phyloP scores from a whole-genome alignment of 2,888 invertebrate species.

The Entomobrya proxima region DNA sequence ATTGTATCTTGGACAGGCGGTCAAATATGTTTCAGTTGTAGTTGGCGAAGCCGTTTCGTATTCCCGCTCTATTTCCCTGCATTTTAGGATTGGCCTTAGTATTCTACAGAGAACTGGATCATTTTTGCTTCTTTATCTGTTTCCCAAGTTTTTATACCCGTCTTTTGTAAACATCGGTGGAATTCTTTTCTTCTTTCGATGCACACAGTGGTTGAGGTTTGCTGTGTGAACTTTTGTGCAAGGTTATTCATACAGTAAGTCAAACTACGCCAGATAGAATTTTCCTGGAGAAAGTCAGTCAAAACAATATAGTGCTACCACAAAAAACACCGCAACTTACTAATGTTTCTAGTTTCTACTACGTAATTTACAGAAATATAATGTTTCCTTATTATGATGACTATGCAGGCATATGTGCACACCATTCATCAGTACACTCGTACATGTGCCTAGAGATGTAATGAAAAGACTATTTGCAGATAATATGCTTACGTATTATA shows the following conservation, averaged over 20 bases:
- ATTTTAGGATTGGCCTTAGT: background rate
- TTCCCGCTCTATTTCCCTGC: background rate
- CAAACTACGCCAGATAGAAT: background rate
- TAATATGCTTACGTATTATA: background rate
- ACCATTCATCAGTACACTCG: slow-evolving; percentile 23
- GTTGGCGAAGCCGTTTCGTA: no score
- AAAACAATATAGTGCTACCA: background rate
- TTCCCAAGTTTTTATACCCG: background rate
- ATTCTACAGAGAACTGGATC: background rate
- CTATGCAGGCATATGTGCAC: background rate
- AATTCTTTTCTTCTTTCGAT: slow-evolving; percentile 1
- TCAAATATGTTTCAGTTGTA: no score
- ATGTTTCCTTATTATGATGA: background rate
- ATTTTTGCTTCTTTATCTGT: slow-evolving; percentile 5
- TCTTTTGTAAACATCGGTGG: background rate
- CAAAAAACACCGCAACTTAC: background rate
- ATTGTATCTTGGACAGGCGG: no score
- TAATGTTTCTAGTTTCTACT: background rate
- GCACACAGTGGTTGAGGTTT: background rate
- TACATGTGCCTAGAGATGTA: background rate
- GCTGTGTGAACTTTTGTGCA: background rate
- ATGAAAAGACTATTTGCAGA: background rate
- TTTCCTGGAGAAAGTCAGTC: background rate
- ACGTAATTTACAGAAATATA: background rate
- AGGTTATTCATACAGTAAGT: background rate